These are phyloP conservation scores for Paradoxurus hermaphroditus DNA, from an alignment of 2,113 vertebrate species.

Conservation along the genomic window DNA sequence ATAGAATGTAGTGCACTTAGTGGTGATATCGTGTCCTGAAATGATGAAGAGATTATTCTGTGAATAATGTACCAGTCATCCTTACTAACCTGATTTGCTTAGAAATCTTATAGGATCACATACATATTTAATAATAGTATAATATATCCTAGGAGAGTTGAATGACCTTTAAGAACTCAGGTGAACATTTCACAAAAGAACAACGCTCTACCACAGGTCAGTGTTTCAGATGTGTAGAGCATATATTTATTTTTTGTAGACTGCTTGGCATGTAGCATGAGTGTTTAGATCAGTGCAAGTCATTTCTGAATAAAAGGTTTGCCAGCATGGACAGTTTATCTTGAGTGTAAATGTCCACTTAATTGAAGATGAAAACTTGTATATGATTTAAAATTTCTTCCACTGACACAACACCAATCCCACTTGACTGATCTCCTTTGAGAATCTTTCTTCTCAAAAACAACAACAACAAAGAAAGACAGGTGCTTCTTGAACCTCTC, in stretches of 20 bases:
- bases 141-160: not conserved
- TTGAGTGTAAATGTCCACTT: not conserved
- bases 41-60: slow-evolving; percentile 2
- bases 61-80: not conserved
- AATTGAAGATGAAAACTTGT: not conserved
- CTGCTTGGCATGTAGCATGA: not conserved
- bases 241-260: not conserved
- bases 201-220: not conserved
- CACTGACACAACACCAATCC: not conserved
- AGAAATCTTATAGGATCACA: not conserved
- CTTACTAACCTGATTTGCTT: not conserved
- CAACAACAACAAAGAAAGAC: not conserved
- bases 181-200: not conserved
- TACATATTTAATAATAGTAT: not conserved
- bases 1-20: not conserved
- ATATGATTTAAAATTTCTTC: not conserved
- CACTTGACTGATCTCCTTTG: not conserved
- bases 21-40: slow-evolving; percentile 15
- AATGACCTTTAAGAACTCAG: not conserved
- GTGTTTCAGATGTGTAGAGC: not conserved
- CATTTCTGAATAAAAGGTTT: not conserved
- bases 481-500: not conserved
- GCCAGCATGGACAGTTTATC: not conserved
- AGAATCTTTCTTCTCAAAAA: not conserved
- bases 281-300: not conserved